Base-by-base conservation (phyloP, 1,140 invertebrate genomes). In the Drosophila saltans region DNA sequence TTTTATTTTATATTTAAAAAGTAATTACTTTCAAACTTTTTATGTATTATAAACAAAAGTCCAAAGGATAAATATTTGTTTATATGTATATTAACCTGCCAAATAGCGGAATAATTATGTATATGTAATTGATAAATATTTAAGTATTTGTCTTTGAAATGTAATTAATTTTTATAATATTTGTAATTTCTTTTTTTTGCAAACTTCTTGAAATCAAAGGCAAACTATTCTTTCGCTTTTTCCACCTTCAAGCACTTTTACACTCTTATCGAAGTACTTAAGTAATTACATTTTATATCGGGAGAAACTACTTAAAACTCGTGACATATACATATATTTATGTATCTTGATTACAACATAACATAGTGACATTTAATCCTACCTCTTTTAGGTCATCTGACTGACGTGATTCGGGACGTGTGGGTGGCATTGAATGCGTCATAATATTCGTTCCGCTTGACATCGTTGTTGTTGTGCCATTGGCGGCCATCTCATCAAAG, bases 371-470 rank as follows among this genome's bases (percentile, higher is more conserved):
- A 3, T 16, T 21, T 8, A 33, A 59, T 72, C 78, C 78, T 16
- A 88, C 84, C 85, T 81, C 81, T 43, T 89, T 83, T 39, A 24
- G 33, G 69, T 94, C 81, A 77, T 94, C 79, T 93, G 94, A 92
- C 73, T 94, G 93, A 70, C 94, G 85, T 24, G 94, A 94, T 68
- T 93, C 91, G 5, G 95, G 94, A 45, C 95, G 86, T 2, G 96
- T 96, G 79, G 96, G 95, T 30, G 96, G 96, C 69, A 96, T 93
- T 3, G 96, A 96, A 52, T 96, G 94, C 30, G 93, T 91, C 8
- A 52, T 52, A 26, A 52, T 52, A 52, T 21, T 52, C 45, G 21
- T 26, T 52, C 45, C 45, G 45, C 45, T 52, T 52, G 45, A 52
- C 45, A 24, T 52, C 45, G 45, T 52, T 26, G 45, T 10, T 16